A percentile compares a stretch with the other conserved stretches of the same genome.
Conservation (phyloP, 2,888 invertebrate species). For the Sminthurinus aureus region DNA sequence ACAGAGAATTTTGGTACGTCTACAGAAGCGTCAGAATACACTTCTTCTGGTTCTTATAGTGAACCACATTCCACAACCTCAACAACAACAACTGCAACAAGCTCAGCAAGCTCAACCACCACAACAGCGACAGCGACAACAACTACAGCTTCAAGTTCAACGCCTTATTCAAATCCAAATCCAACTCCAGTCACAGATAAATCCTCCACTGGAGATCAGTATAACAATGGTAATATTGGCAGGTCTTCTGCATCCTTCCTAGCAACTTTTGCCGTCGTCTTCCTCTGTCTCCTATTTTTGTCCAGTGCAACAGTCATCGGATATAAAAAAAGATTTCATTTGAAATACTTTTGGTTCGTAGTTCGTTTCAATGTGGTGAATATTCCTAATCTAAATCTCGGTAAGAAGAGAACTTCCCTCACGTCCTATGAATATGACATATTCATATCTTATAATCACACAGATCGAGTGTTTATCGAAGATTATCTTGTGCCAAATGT, state of each 20-base stretch:
- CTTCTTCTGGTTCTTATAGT: not conserved
- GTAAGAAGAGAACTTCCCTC: conserved; percentile 7
- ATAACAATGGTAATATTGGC: too few species aligned
- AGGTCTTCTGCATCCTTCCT: not conserved
- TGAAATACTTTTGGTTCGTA: conserved; percentile 69
- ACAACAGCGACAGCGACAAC: not conserved
- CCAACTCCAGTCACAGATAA: not conserved
- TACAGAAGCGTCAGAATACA: not conserved
- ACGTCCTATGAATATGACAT: conserved; percentile 68
- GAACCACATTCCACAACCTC: not conserved
- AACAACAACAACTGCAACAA: not conserved
- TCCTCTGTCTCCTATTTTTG: conserved; percentile 40
- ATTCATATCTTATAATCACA: conserved; percentile 75
- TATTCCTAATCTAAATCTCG: conserved; percentile 45
- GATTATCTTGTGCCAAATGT: conserved; percentile 71
- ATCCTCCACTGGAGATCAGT: not conserved
- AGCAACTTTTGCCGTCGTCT: conserved; percentile 28
- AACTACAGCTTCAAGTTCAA: not conserved
- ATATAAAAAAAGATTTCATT: conserved; percentile 68
- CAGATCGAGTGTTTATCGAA: conserved; percentile 72
- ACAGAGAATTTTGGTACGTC: not conserved
- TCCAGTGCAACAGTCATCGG: conserved; percentile 59
- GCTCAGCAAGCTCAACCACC: not conserved
- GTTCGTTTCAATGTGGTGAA: conserved; percentile 65
- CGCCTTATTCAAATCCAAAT: not conserved